phyloP scores from a whole-genome alignment of 2,888 invertebrate species.

The Hirtodrosophila cameraria region DNA sequence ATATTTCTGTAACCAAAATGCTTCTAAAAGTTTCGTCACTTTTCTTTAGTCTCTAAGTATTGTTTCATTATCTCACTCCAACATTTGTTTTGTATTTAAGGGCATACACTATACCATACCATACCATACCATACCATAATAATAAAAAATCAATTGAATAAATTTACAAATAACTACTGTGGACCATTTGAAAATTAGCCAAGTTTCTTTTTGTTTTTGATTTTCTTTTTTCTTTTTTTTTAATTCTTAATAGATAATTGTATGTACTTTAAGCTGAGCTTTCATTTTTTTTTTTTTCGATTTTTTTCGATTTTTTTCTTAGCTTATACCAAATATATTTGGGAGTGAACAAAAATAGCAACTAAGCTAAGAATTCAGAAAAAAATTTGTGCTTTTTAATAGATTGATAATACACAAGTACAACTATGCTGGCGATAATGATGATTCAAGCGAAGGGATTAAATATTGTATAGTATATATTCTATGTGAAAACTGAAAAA shows the following conservation, averaged over 20 bases:
- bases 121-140: conserved; percentile 34
- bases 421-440: conserved; percentile 14
- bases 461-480: conserved; percentile 19
- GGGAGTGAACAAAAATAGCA: conserved; percentile 8
- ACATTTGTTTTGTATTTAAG: conserved; percentile 80
- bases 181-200: conserved; percentile 68
- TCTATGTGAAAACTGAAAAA: conserved; percentile 30
- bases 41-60: conserved; percentile 82
- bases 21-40: conserved; percentile 76
- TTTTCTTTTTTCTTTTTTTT: background rate
- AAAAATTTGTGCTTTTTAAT: conserved; percentile 23
- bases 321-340: conserved; percentile 18
- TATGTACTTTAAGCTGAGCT: conserved; percentile 47
- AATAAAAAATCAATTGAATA: conserved; percentile 48
- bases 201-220: conserved; percentile 22
- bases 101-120: conserved; percentile 64
- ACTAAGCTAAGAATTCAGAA: conserved; percentile 19
- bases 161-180: conserved; percentile 74
- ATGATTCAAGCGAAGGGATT: conserved; percentile 41
- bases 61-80: conserved; percentile 84
- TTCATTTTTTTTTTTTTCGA: conserved; percentile 17
- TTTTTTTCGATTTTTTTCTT: conserved; percentile 2
- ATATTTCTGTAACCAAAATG: conserved; percentile 74
- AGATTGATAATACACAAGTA: conserved; percentile 31
- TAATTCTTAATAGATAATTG: conserved; percentile 39